These are phyloP conservation scores for Apodemia mormo DNA, from an alignment of 2,888 invertebrate genomes.

Conservation along the genomic window DNA sequence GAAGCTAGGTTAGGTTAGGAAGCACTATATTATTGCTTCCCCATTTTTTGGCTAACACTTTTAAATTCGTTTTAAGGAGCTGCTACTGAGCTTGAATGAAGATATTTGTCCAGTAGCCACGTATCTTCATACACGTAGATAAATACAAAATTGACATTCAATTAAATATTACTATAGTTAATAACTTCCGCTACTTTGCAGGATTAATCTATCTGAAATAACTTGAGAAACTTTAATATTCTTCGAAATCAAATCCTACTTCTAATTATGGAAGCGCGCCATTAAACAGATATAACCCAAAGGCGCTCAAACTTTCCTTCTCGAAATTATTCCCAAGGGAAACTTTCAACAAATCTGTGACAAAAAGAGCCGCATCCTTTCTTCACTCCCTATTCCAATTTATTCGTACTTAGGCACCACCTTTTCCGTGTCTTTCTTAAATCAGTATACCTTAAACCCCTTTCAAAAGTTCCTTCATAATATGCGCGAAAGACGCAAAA, in stretches of 20 bases:
- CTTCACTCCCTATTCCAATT: slow-evolving; percentile 52
- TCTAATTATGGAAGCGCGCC: slow-evolving; percentile 60
- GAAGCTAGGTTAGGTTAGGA: too few relatives aligned
- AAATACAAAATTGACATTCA: neutral
- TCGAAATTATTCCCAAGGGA: slow-evolving; percentile 32
- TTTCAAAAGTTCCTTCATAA: slow-evolving; percentile 70
- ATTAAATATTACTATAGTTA: neutral
- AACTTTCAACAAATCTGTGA: slow-evolving; percentile 39
- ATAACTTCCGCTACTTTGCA: neutral
- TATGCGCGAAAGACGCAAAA: slow-evolving; percentile 46
- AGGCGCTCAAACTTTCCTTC: slow-evolving; percentile 28
- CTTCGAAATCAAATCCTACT: slow-evolving; percentile 32
- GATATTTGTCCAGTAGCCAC: too few relatives aligned
- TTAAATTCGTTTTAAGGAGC: too few relatives aligned
- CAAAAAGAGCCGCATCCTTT: slow-evolving; percentile 35
- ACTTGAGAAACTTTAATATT: slow-evolving; percentile 11
- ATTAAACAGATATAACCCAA: slow-evolving; percentile 35
- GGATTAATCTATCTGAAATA: slow-evolving; percentile 2
- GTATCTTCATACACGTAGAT: too few relatives aligned
- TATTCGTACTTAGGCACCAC: slow-evolving; percentile 64
- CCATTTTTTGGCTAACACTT: too few relatives aligned
- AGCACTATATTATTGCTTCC: too few relatives aligned
- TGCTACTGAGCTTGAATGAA: too few relatives aligned
- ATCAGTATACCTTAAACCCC: slow-evolving; percentile 69
- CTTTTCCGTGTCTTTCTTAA: slow-evolving; percentile 62